Conservation (phyloP, 2,888 invertebrate genomes). For the Nycteola revayana region DNA sequence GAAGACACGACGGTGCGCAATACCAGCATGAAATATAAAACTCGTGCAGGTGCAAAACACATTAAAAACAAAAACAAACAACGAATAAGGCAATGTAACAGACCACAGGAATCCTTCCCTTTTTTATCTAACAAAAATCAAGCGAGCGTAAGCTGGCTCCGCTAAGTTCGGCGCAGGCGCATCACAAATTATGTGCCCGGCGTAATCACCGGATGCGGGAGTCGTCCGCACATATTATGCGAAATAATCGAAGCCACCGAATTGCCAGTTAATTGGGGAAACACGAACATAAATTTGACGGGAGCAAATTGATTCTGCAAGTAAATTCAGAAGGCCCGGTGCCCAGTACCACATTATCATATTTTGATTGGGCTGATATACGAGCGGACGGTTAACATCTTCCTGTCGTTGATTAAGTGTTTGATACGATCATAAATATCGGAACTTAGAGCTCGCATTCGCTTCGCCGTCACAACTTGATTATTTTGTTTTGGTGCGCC, state of each 20-base stretch:
- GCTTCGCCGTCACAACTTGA: slow-evolving; percentile 40
- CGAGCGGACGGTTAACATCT: slow-evolving; percentile 59
- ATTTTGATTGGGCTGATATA: slow-evolving; percentile 75
- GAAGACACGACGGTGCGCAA: slow-evolving; percentile 28
- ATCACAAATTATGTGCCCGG: slow-evolving; percentile 75
- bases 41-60: slow-evolving; percentile 71
- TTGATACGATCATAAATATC: slow-evolving; percentile 57
- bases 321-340: slow-evolving; percentile 47
- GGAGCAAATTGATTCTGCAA: slow-evolving; percentile 71
- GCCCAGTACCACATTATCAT: slow-evolving; percentile 53
- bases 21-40: slow-evolving; percentile 59
- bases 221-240: slow-evolving; percentile 77
- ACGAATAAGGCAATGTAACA: slow-evolving; percentile 49
- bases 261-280: slow-evolving; percentile 79
- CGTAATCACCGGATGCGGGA: slow-evolving; percentile 81
- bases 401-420: slow-evolving; percentile 67
- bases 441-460: slow-evolving; percentile 47
- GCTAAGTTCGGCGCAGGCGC: slow-evolving; percentile 62
- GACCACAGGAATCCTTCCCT: slow-evolving; percentile 26
- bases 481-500: slow-evolving; percentile 47
- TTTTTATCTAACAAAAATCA: slow-evolving; percentile 79
- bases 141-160: slow-evolving; percentile 47
- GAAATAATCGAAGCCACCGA: slow-evolving; percentile 81
- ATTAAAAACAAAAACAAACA: slow-evolving; percentile 67
- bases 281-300: slow-evolving; percentile 73